These are phyloP conservation scores for Aplysina aerophoba DNA, from an alignment of 37 sponge, comb jelly and placozoan species.

Conservation along the genomic window DNA sequence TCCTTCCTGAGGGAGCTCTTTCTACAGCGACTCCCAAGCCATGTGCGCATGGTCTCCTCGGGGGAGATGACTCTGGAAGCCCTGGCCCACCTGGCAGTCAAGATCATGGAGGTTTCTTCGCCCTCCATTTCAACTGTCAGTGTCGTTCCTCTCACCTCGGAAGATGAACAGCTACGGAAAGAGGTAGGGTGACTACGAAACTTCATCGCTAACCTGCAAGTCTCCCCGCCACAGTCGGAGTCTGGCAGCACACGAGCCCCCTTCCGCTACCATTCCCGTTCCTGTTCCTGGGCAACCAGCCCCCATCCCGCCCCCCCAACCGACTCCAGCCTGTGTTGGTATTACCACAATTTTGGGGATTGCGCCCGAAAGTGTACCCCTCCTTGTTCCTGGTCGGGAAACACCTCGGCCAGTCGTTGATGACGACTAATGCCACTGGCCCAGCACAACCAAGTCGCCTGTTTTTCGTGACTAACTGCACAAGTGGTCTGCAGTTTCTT, in stretches of 20 bases:
- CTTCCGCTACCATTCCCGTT: no score
- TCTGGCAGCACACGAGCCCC: no score
- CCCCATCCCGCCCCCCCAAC: background rate
- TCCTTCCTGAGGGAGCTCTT: slow-evolving; percentile 44
- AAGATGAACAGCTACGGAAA: background rate
- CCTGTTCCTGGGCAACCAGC: no score
- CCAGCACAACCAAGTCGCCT: slow-evolving; percentile 55
- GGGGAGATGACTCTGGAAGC: slow-evolving; percentile 16
- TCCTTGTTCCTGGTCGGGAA: slow-evolving; percentile 58
- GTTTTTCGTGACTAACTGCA: slow-evolving; percentile 43
- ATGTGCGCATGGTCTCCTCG: slow-evolving; percentile 42
- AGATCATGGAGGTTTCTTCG: slow-evolving; percentile 30
- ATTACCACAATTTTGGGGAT: slow-evolving; percentile 50
- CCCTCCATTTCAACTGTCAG: background rate
- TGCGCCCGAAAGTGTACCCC: slow-evolving; percentile 52
- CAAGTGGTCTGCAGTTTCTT: slow-evolving; percentile 34
- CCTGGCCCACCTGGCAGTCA: slow-evolving; percentile 47
- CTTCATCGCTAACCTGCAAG: background rate
- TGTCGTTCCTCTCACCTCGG: background rate
- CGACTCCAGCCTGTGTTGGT: slow-evolving; percentile 43
- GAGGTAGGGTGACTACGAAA: background rate
- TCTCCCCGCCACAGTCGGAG: background rate
- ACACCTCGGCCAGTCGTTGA: slow-evolving; percentile 63
- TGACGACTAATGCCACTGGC: slow-evolving; percentile 69
- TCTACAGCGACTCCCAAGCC: slow-evolving; percentile 39